A percentile compares a stretch with the other conserved stretches of the same genome.
Conservation (phyloP, 2,888 invertebrate species). For the Spialia ferax region DNA sequence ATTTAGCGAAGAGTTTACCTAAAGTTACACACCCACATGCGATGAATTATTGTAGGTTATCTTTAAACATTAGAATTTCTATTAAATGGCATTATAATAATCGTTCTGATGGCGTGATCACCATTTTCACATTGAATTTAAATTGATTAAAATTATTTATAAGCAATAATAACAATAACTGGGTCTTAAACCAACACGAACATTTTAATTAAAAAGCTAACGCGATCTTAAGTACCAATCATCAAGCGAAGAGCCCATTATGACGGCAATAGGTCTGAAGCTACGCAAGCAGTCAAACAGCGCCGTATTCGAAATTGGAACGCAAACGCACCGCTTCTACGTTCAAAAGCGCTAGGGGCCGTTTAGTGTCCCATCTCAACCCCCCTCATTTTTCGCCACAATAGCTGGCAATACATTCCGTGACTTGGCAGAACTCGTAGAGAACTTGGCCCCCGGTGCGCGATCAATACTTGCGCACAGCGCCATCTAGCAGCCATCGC, state of each 20-base stretch:
- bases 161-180: background rate
- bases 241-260: constrained; percentile 35
- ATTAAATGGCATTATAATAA: background rate
- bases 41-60: no score
- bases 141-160: background rate
- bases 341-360: constrained; percentile 61
- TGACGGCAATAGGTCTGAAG: constrained; percentile 12
- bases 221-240: constrained; percentile 33
- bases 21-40: no score
- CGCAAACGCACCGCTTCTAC: constrained; percentile 38
- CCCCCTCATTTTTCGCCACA: constrained; percentile 84
- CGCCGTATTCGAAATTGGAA: constrained; percentile 33
- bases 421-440: constrained; percentile 84
- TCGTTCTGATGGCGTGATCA: background rate
- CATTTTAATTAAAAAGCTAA: constrained; percentile 38
- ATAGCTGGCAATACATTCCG: constrained; percentile 85
- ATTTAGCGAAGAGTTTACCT: no score
- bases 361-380: constrained; percentile 68
- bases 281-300: constrained; percentile 35
- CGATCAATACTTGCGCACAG: constrained; percentile 85
- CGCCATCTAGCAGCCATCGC: constrained; percentile 82
- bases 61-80: no score
- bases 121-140: background rate
- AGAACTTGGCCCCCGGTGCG: constrained; percentile 74
- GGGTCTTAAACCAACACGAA: constrained; percentile 9